Conservation (phyloP, 1,140 invertebrate species). For the Paramacrobiotus metropolitanus region DNA sequence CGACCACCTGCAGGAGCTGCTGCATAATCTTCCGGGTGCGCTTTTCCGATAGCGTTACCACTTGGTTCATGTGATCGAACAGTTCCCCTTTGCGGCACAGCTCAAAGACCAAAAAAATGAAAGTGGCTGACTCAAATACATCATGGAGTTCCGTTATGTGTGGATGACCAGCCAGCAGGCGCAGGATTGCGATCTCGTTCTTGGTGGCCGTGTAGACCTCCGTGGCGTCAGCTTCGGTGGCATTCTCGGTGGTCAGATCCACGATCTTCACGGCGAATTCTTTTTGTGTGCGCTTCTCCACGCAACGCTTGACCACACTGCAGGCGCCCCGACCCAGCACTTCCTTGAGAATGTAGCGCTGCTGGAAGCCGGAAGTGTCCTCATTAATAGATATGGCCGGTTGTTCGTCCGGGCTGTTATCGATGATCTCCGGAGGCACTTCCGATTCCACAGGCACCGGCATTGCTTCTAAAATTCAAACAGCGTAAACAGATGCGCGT, state of each 20-base stretch:
- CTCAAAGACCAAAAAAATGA: slow-evolving; percentile 97
- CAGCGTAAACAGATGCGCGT: too few species aligned
- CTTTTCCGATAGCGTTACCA: slow-evolving; percentile 95
- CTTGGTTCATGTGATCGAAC: slow-evolving; percentile 91
- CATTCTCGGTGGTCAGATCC: slow-evolving; percentile 25
- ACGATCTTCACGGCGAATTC: slow-evolving; percentile 32
- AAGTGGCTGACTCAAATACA: slow-evolving; percentile 89
- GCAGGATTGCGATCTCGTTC: slow-evolving; percentile 75
- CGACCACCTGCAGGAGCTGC: not conserved
- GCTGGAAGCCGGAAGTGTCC: slow-evolving; percentile 45
- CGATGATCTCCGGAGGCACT: too few species aligned
- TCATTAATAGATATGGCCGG: slow-evolving; percentile 18
- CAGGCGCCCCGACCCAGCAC: slow-evolving; percentile 50
- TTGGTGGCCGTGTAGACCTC: slow-evolving; percentile 44
- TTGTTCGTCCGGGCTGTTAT: slow-evolving; percentile 21
- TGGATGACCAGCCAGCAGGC: slow-evolving; percentile 72
- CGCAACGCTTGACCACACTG: slow-evolving; percentile 15
- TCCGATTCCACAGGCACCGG: too few species aligned
- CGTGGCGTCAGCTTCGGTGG: slow-evolving; percentile 17
- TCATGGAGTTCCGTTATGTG: slow-evolving; percentile 94
- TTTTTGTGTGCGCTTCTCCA: slow-evolving; percentile 25
- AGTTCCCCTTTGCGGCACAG: slow-evolving; percentile 46
- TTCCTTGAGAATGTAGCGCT: slow-evolving; percentile 93
- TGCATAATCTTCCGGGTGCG: slow-evolving; percentile 36
- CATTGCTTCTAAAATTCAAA: too few species aligned